These are phyloP conservation scores for Zaprionus lineosus DNA, from an alignment of 2,888 invertebrate genomes.

Conservation along the genomic window DNA sequence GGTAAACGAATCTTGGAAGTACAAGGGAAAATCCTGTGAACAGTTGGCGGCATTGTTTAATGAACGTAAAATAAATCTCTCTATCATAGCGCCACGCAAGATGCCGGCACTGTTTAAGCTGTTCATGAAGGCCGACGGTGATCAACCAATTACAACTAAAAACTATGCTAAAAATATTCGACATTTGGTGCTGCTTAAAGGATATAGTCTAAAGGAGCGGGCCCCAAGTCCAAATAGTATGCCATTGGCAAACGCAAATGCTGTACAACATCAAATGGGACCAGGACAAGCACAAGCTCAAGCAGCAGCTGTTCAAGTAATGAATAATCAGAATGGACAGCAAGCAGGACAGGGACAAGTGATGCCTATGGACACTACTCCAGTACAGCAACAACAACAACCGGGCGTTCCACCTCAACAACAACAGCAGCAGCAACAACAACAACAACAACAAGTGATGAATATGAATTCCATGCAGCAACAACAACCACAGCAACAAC, in stretches of 20 bases:
- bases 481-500: slow-evolving; percentile 29
- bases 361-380: slow-evolving; percentile 60
- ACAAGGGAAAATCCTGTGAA: slow-evolving; percentile 91
- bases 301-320: slow-evolving; percentile 51
- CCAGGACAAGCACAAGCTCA: slow-evolving; percentile 50
- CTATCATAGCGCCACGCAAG: slow-evolving; percentile 94
- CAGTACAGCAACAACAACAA: slow-evolving; percentile 56
- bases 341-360: slow-evolving; percentile 46
- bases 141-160: slow-evolving; percentile 90
- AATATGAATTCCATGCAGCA: slow-evolving; percentile 71
- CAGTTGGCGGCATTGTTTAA: slow-evolving; percentile 90
- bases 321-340: slow-evolving; percentile 40
- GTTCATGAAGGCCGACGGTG: slow-evolving; percentile 95
- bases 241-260: slow-evolving; percentile 31
- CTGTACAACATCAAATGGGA: slow-evolving; percentile 67
- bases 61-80: slow-evolving; percentile 93
- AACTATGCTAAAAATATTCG: slow-evolving; percentile 95
- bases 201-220: slow-evolving; percentile 88
- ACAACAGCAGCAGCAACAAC: slow-evolving; percentile 62
- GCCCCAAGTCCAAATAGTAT: slow-evolving; percentile 85
- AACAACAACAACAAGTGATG: too few relatives aligned
- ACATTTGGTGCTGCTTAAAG: slow-evolving; percentile 90
- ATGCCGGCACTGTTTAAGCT: slow-evolving; percentile 92
- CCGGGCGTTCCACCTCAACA: slow-evolving; percentile 52
- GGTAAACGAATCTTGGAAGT: slow-evolving; percentile 89